Conservation (phyloP, 2,797 vertebrate species). For the Pogonophryne albipinna region DNA sequence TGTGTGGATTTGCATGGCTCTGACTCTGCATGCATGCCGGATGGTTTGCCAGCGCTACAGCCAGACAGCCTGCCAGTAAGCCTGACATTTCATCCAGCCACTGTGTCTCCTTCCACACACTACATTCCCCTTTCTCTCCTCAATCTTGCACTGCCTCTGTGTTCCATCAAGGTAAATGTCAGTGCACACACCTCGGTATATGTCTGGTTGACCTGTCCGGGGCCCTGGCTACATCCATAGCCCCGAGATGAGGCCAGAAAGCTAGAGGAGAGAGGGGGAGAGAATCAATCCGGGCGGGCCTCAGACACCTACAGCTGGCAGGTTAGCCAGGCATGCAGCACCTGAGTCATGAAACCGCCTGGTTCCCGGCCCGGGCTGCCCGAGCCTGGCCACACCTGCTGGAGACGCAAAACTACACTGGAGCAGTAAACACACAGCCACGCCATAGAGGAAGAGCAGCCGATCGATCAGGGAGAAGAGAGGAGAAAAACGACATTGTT, state of each 20-base stretch:
- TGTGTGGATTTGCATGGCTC: background rate
- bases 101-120: constrained; percentile 18
- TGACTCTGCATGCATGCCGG: constrained; percentile 28
- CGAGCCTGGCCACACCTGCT: constrained; percentile 75
- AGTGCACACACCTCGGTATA: constrained; percentile 73
- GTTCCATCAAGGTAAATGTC: constrained; percentile 77
- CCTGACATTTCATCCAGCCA: constrained; percentile 71
- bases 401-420: constrained; percentile 73
- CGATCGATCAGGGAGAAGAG: constrained; percentile 30
- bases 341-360: constrained; percentile 81
- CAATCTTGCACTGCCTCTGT: constrained; percentile 48
- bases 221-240: constrained; percentile 47
- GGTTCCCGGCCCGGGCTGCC: constrained; percentile 67
- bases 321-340: constrained; percentile 74
- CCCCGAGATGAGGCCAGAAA: constrained; percentile 44
- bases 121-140: constrained; percentile 41
- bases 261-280: constrained; percentile 19
- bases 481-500: background rate
- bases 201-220: constrained; percentile 67
- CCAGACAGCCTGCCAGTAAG: constrained; percentile 40
- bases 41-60: constrained; percentile 32
- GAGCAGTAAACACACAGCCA: constrained; percentile 71
- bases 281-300: constrained; percentile 77
- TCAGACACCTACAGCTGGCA: constrained; percentile 79
- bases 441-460: constrained; percentile 41